These are phyloP conservation scores for Alosa sapidissima DNA, from an alignment of 2,797 vertebrate genomes.

Conservation along the genomic window DNA sequence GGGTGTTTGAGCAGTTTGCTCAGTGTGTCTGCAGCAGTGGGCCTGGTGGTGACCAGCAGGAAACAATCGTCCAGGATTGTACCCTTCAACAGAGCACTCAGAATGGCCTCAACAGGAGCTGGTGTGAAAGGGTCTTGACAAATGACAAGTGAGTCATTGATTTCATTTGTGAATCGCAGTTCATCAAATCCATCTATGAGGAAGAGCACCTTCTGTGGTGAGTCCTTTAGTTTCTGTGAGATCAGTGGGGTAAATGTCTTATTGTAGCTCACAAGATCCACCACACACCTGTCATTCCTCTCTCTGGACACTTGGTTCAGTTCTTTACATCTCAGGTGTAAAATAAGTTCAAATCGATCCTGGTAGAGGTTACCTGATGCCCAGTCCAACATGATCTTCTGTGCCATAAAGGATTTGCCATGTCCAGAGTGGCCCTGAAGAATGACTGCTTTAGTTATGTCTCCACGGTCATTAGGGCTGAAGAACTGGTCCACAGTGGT, in stretches of 20 bases:
- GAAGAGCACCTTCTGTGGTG: conserved; percentile 14
- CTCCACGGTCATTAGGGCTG: too few relatives aligned
- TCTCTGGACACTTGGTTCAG: background rate
- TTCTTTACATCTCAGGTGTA: conserved; percentile 18
- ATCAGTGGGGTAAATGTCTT: background rate
- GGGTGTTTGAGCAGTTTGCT: background rate
- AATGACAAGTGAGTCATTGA: background rate
- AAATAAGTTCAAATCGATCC: conserved; percentile 2
- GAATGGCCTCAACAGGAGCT: background rate
- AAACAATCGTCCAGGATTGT: background rate
- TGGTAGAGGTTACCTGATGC: conserved; percentile 20
- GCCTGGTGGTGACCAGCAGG: background rate
- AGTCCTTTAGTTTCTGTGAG: background rate
- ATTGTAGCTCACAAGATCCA: background rate
- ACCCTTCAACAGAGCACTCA: background rate
- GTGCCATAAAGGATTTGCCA: too few relatives aligned
- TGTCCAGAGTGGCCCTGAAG: too few relatives aligned
- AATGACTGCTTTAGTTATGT: too few relatives aligned
- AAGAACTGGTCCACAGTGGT: too few relatives aligned
- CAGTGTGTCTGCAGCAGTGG: background rate
- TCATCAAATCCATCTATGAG: conserved; percentile 26
- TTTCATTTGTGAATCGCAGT: background rate
- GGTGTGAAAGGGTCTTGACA: background rate
- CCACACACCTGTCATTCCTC: background rate
- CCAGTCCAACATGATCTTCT: conserved; percentile 23